A percentile compares a stretch with the other conserved stretches of the same genome.
Conservation (phyloP, 53 echinoderm and acorn worm species). For the Zoroaster sp. region DNA sequence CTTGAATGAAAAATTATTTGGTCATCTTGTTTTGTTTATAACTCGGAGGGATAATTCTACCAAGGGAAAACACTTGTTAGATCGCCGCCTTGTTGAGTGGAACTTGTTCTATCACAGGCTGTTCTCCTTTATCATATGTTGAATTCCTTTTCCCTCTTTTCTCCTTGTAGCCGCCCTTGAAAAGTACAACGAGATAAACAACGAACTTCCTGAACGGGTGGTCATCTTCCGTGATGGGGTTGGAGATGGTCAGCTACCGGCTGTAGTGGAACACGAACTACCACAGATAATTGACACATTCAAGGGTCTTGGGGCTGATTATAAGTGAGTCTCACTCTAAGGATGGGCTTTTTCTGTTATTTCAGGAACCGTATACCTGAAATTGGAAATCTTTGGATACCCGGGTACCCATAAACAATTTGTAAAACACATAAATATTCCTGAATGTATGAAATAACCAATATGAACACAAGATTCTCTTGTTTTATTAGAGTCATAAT, state of each 20-base stretch:
- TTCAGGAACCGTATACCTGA: not conserved
- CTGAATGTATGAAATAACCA: too few relatives aligned
- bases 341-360: not conserved
- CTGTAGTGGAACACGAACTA: conserved; percentile 83
- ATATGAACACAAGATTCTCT: too few relatives aligned
- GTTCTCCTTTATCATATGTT: not conserved
- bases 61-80: too few relatives aligned
- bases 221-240: conserved; percentile 96
- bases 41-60: too few relatives aligned
- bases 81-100: too few relatives aligned
- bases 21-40: too few relatives aligned
- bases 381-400: too few relatives aligned
- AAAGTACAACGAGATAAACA: conserved; percentile 69
- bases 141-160: not conserved
- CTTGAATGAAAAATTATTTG: too few relatives aligned
- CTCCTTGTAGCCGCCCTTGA: conserved; percentile 66
- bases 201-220: conserved; percentile 57
- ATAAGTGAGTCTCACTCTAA: conserved; percentile 56
- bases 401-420: too few relatives aligned
- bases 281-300: conserved; percentile 66
- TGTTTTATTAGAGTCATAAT: too few relatives aligned
- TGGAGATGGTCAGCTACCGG: conserved; percentile 82
- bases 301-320: conserved; percentile 5
- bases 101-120: too few relatives aligned
- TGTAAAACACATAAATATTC: too few relatives aligned